These are phyloP conservation scores for Hypocryptadius cinnamomeus DNA, from an alignment of 2,113 vertebrate genomes.

Conservation along the genomic window DNA sequence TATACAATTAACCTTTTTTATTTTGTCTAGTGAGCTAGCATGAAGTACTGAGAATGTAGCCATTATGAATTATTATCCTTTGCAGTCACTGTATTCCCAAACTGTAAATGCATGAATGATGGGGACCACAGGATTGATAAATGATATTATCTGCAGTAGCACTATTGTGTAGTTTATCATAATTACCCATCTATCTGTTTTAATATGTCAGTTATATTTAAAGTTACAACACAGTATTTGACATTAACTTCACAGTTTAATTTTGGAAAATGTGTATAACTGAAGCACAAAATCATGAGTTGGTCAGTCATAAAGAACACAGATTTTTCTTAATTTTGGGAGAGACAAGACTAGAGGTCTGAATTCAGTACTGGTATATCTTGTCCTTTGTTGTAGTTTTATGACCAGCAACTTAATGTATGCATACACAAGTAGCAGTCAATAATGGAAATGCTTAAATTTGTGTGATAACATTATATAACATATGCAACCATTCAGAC, in stretches of 20 bases:
- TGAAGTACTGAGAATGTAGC: conserved; percentile 64
- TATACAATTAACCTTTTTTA: conserved; percentile 74
- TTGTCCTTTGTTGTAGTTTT: conserved; percentile 43
- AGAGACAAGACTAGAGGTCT: conserved; percentile 45
- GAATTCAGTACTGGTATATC: conserved; percentile 21
- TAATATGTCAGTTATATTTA: conserved; percentile 62
- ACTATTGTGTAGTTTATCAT: conserved; percentile 69
- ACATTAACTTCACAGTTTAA: conserved; percentile 56
- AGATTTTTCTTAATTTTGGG: conserved; percentile 42
- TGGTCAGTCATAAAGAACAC: conserved; percentile 19
- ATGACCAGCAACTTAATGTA: conserved; percentile 45
- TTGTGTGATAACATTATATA: conserved; percentile 13
- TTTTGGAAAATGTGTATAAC: conserved; percentile 45
- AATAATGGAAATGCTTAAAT: conserved; percentile 47
- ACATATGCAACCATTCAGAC: conserved; percentile 52
- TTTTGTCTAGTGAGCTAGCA: conserved; percentile 73
- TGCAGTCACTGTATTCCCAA: conserved; percentile 66
- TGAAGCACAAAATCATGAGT: conserved; percentile 43
- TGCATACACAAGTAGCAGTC: conserved; percentile 42
- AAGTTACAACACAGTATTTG: conserved; percentile 60
- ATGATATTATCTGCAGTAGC: conserved; percentile 64
- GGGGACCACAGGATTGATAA: conserved; percentile 67
- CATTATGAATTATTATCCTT: conserved; percentile 65
- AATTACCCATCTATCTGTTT: conserved; percentile 64
- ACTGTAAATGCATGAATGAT: conserved; percentile 69